These are phyloP conservation scores for Blomia tropicalis DNA, from an alignment of 2,888 invertebrate genomes.

Conservation along the genomic window DNA sequence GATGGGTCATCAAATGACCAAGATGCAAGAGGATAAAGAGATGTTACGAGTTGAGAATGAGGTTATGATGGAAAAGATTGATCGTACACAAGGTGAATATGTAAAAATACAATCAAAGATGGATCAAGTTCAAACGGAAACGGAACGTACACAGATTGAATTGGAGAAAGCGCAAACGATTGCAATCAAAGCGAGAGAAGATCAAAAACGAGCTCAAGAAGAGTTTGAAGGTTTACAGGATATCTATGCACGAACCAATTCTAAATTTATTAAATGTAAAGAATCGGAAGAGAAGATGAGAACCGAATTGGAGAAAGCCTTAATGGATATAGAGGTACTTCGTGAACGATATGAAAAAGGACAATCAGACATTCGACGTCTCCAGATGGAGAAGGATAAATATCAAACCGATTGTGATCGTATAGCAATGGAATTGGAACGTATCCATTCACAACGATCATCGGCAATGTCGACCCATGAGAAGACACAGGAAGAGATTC, in stretches of 20 bases:
- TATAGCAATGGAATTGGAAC: constrained; percentile 51
- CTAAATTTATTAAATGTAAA: constrained; percentile 67
- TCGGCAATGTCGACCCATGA: constrained; percentile 71
- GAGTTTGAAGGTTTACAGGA: constrained; percentile 69
- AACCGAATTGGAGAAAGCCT: constrained; percentile 57
- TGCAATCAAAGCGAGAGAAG: constrained; percentile 63
- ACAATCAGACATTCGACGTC: constrained; percentile 61
- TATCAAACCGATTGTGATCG: constrained; percentile 34
- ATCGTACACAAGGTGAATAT: constrained; percentile 65
- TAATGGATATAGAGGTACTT: constrained; percentile 67
- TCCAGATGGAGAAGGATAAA: constrained; percentile 37
- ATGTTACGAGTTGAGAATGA: constrained; percentile 75
- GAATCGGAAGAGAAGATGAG: constrained; percentile 81
- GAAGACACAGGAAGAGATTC: constrained; percentile 73
- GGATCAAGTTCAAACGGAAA: constrained; percentile 69
- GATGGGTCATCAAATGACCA: constrained; percentile 53
- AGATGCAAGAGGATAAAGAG: constrained; percentile 71
- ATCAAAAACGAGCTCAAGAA: constrained; percentile 68
- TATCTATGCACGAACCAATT: constrained; percentile 67
- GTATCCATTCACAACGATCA: constrained; percentile 65
- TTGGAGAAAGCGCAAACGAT: constrained; percentile 65
- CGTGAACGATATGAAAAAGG: constrained; percentile 73
- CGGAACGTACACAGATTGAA: constrained; percentile 66
- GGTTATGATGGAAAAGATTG: constrained; percentile 63
- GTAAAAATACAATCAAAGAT: constrained; percentile 73